Base-by-base conservation (phyloP, 2,797 vertebrate species). In the Characodon lateralis region DNA sequence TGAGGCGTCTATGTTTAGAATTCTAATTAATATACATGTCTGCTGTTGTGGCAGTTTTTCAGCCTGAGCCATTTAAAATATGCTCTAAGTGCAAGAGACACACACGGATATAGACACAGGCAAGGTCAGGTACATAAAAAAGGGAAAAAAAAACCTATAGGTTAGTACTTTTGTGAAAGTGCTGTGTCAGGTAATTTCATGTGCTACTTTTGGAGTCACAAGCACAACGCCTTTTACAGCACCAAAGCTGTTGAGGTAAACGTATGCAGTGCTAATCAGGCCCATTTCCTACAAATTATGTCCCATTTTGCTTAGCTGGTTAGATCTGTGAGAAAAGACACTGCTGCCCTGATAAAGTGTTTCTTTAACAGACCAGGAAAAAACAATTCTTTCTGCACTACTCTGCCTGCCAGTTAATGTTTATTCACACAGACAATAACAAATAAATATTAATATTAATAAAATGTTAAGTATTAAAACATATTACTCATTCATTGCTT, bases 161-260 rank as follows among this genome's bases (percentile, higher is more conserved):
- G 83, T 83, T 71, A 78, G 87, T 89, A 88, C 87, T 90, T 90
- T 72, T 88, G 86, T 85, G 77, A 85, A 93, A 90, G 85, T 90
- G 91, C 90, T 88, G 89, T 35, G 85, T 93, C 89, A 91, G 89
- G 88, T 89, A 85, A 77, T 87, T 90, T 79, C 66, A 81, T 82
- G 86, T 87, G 78, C 88, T 89, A 83, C 90, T 90, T 89, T 78
- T 90, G 83, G 83, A 88, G 83, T 85, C 81, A 41, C 74, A 71
- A 56, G 85, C 76, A 83, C 85, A 82, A 74, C 53, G 43, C 50
- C 78, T 91, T 87, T 86, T 78, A 88, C 80, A 87, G 86, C 80
- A 75, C 68, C 73, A 72, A 79, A 69, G 82, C 72, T 78, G 80
- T 83, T 56, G 69, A 53, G 65, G 78, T 70, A 71, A 78, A 74